Evolutionary conservation across 2,888 invertebrate genomes (phyloP).

Genomic region (Tachystola acroxantha): DNA sequence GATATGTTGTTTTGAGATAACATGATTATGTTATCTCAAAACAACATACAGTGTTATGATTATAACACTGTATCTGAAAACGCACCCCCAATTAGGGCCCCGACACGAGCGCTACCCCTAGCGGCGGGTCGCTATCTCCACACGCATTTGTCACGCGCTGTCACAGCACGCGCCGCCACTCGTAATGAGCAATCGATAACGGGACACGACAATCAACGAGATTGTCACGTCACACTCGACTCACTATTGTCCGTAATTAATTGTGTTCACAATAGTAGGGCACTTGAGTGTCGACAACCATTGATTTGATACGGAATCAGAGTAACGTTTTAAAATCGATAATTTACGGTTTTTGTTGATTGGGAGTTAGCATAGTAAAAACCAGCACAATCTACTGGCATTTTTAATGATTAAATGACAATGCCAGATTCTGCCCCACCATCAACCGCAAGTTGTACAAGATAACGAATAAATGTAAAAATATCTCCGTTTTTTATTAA

Average conservation of each 20-base stretch:
- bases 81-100: constrained; percentile 1
- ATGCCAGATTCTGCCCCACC: no score
- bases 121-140: constrained; percentile 21
- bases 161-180: constrained; percentile 28
- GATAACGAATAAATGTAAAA: no score
- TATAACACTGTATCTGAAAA: constrained; percentile 2
- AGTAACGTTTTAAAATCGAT: no score
- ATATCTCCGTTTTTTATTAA: no score
- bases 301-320: neutral
- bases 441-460: no score
- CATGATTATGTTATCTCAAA: no score
- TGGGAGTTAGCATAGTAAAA: no score
- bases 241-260: constrained; percentile 19
- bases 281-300: neutral
- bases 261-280: constrained; percentile 5
- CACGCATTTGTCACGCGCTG: constrained; percentile 52
- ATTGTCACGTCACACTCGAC: constrained; percentile 13
- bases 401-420: no score
- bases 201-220: constrained; percentile 19
- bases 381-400: no score
- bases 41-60: no score
- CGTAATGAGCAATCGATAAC: constrained; percentile 6
- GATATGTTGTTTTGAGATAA: no score
- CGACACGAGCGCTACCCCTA: constrained; percentile 2
- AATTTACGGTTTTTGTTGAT: no score